Conservation (phyloP, 2,797 vertebrate species). For the Emys orbicularis region DNA sequence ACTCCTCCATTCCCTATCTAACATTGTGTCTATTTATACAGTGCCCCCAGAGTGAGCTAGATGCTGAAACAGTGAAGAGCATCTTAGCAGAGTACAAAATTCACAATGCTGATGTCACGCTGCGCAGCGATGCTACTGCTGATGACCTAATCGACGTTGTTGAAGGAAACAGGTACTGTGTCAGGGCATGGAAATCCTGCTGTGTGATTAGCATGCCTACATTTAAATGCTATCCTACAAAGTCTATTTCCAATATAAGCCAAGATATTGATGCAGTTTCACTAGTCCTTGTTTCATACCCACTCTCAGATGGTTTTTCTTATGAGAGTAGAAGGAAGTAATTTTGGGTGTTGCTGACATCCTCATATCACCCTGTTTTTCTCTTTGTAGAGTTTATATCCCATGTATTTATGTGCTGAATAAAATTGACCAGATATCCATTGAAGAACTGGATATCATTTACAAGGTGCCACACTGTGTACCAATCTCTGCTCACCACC, state of each 20-base stretch:
- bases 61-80: constrained; percentile 94
- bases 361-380: neutral
- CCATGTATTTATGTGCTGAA: constrained; percentile 98
- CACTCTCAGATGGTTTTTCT: neutral
- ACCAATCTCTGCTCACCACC: constrained; percentile 98
- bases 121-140: constrained; percentile 94
- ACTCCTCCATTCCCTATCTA: neutral
- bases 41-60: constrained; percentile 94
- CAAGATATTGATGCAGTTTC: neutral
- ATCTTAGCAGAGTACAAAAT: constrained; percentile 98
- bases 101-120: constrained; percentile 96
- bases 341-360: neutral
- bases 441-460: constrained; percentile 98
- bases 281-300: neutral
- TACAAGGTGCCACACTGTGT: constrained; percentile 99
- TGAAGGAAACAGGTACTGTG: constrained; percentile 94
- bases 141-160: constrained; percentile 99
- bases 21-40: constrained; percentile 35
- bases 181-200: neutral
- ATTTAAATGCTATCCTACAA: neutral
- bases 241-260: neutral
- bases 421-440: constrained; percentile 99
- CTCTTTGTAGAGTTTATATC: constrained; percentile 91
- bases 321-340: neutral
- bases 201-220: neutral